phyloP scores from a whole-genome alignment of 2,888 invertebrate species.

The Psylliodes chrysocephalus region DNA sequence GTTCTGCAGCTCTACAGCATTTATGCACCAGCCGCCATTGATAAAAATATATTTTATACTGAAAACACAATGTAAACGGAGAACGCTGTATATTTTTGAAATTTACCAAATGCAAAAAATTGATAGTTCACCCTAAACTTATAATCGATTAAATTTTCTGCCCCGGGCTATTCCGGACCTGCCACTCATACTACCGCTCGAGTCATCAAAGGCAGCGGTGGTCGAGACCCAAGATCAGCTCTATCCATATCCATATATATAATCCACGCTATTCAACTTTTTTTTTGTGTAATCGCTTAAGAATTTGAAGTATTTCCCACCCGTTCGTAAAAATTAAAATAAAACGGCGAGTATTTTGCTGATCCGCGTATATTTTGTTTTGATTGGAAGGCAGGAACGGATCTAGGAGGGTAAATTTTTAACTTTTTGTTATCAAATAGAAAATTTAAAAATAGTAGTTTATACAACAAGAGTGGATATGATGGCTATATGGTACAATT shows the following conservation, averaged over 20 bases:
- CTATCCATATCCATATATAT: conserved; percentile 19
- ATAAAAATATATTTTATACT: too few relatives aligned
- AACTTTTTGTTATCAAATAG: too few relatives aligned
- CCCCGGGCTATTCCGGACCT: conserved; percentile 14
- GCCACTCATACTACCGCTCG: background rate
- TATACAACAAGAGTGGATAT: too few relatives aligned
- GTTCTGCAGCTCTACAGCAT: too few relatives aligned
- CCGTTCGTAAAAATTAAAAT: conserved; percentile 11
- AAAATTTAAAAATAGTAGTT: too few relatives aligned
- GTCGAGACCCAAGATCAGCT: conserved; percentile 5
- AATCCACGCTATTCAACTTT: conserved; percentile 6
- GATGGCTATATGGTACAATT: too few relatives aligned
- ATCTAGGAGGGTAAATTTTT: too few relatives aligned
- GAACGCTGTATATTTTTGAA: too few relatives aligned
- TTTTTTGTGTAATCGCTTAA: conserved; percentile 10
- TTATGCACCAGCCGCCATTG: too few relatives aligned
- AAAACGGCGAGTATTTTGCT: conserved; percentile 12
- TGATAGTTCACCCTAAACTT: background rate
- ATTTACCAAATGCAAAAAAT: too few relatives aligned
- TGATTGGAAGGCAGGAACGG: conserved; percentile 8
- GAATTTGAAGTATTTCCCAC: conserved; percentile 26
- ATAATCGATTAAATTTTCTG: background rate
- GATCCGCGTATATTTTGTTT: conserved; percentile 9
- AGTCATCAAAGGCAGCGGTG: conserved; percentile 19
- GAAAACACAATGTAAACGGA: too few relatives aligned